A percentile compares a stretch with the other conserved stretches of the same genome.
Conservation (phyloP, 2,113 vertebrate genomes). For the Amblyopsis rosae region DNA sequence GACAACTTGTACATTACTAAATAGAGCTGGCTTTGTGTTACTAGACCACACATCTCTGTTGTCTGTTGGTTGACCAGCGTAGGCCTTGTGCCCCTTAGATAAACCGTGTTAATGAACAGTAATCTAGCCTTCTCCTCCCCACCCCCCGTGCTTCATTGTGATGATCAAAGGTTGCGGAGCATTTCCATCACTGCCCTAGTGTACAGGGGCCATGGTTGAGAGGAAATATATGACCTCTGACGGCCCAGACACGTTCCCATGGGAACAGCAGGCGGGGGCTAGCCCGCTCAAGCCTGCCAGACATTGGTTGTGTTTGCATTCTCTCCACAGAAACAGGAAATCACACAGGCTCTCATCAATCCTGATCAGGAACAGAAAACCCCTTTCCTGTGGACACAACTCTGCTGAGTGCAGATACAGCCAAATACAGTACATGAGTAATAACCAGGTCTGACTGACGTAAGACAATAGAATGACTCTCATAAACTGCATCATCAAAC, state of each 20-base stretch:
- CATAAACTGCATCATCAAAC: neutral
- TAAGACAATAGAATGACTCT: slow-evolving; percentile 27
- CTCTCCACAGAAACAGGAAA: slow-evolving; percentile 70
- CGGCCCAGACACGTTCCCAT: slow-evolving; percentile 58
- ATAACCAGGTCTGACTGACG: slow-evolving; percentile 34
- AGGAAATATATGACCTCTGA: slow-evolving; percentile 69
- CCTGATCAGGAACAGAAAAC: slow-evolving; percentile 59
- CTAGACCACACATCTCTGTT: neutral
- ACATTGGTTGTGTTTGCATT: slow-evolving; percentile 64
- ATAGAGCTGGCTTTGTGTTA: neutral
- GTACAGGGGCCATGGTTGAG: slow-evolving; percentile 33
- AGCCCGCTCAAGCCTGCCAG: slow-evolving; percentile 30
- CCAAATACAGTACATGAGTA: slow-evolving; percentile 17
- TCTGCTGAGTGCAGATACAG: slow-evolving; percentile 20
- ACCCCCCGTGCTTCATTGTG: slow-evolving; percentile 28
- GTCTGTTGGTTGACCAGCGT: slow-evolving; percentile 6
- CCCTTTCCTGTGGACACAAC: slow-evolving; percentile 59
- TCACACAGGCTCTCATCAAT: slow-evolving; percentile 57
- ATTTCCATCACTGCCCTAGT: slow-evolving; percentile 32
- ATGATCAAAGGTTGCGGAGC: slow-evolving; percentile 60
- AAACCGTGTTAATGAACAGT: slow-evolving; percentile 34
- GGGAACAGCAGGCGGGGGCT: slow-evolving; percentile 47
- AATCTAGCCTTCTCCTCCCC: slow-evolving; percentile 45
- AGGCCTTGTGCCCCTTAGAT: slow-evolving; percentile 11
- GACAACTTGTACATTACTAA: neutral